Conservation (phyloP, 2,797 vertebrate species). For the Anguilla marmorata region DNA sequence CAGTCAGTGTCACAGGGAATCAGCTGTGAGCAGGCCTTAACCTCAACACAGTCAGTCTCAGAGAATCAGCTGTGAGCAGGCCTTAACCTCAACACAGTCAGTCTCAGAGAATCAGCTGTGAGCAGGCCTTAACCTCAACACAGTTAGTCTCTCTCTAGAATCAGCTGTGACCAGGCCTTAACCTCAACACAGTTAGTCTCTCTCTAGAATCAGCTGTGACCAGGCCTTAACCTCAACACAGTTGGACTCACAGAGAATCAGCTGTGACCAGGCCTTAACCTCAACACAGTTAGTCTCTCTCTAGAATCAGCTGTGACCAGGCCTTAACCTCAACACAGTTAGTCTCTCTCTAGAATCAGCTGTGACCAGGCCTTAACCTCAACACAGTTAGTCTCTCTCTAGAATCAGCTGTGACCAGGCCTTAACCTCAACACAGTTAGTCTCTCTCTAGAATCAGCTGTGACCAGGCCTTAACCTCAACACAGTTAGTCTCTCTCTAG, state of each 20-base stretch:
- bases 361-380: too few species aligned
- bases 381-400: background rate
- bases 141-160: conserved; percentile 27
- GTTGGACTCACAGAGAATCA: conserved; percentile 8
- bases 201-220: conserved; percentile 23
- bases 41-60: background rate
- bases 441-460: conserved; percentile 32
- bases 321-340: too few species aligned
- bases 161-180: background rate
- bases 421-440: background rate
- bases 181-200: background rate
- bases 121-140: background rate
- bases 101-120: too few species aligned
- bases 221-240: background rate
- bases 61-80: conserved; percentile 16
- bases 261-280: conserved; percentile 28
- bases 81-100: too few species aligned
- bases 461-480: background rate
- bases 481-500: background rate
- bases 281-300: background rate
- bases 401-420: conserved; percentile 14
- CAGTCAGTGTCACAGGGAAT: too few species aligned
- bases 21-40: too few species aligned
- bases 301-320: conserved; percentile 18
- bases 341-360: too few species aligned